phyloP scores from a whole-genome alignment of 1,140 invertebrate species.

The Hycleus phaleratus region DNA sequence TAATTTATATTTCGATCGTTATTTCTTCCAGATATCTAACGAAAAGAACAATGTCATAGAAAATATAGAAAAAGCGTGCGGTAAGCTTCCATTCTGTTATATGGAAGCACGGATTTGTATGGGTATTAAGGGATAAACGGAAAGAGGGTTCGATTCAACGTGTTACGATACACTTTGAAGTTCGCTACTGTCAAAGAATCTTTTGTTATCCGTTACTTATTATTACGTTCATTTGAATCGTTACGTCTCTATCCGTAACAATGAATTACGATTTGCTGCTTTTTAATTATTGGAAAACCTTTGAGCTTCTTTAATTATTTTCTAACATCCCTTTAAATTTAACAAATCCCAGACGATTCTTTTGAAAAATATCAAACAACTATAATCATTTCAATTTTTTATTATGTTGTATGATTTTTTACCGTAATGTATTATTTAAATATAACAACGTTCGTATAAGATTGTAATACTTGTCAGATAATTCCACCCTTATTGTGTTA shows the following conservation, averaged over 20 bases:
- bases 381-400: no score
- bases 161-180: conserved; percentile 40
- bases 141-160: conserved; percentile 33
- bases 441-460: not conserved
- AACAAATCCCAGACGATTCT: conserved; percentile 2
- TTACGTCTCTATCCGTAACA: conserved; percentile 34
- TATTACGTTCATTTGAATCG: conserved; percentile 41
- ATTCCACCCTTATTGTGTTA: conserved; percentile 25
- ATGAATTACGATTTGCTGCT: conserved; percentile 38
- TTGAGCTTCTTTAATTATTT: conserved; percentile 28
- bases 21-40: conserved; percentile 27
- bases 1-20: conserved; percentile 10
- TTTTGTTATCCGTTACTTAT: conserved; percentile 42
- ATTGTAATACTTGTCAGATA: conserved; percentile 22
- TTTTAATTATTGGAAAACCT: conserved; percentile 40
- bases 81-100: conserved; percentile 34
- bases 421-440: conserved; percentile 4
- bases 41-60: conserved; percentile 32
- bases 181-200: conserved; percentile 36
- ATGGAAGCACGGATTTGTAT: conserved; percentile 36
- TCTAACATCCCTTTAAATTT: not conserved
- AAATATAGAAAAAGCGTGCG: conserved; percentile 5
- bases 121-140: conserved; percentile 37
- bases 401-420: not conserved
- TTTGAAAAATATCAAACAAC: conserved; percentile 2